These are phyloP conservation scores for Gonioctena quinquepunctata DNA, from an alignment of 1,140 invertebrate species.

Conservation along the genomic window DNA sequence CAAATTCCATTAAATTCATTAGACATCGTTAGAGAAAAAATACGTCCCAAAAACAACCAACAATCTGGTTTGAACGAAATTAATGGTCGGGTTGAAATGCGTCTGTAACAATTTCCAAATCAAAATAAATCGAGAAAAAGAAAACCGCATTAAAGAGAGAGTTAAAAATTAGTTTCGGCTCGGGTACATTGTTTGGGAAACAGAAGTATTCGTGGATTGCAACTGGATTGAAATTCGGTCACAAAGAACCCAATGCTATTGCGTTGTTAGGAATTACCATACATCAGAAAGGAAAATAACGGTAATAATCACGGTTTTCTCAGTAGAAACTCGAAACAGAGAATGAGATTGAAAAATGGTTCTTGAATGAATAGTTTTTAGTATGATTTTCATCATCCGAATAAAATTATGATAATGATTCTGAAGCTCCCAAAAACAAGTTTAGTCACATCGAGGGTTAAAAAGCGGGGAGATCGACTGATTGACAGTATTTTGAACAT, in stretches of 20 bases:
- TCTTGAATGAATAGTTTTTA: too few species aligned
- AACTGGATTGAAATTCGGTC: not conserved
- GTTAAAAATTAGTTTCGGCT: not conserved
- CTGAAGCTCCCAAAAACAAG: too few species aligned
- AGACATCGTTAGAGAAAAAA: not conserved
- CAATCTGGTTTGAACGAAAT: conserved; percentile 13
- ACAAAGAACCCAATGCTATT: not conserved
- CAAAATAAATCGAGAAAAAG: conserved; percentile 9
- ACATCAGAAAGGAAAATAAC: too few species aligned
- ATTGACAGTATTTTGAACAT: too few species aligned
- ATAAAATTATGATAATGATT: too few species aligned
- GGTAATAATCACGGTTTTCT: too few species aligned
- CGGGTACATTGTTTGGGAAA: conserved; percentile 3
- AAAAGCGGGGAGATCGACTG: too few species aligned
- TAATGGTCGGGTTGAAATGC: conserved; percentile 9
- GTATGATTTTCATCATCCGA: too few species aligned
- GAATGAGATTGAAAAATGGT: too few species aligned
- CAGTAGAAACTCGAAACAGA: too few species aligned
- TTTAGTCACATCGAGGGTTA: too few species aligned
- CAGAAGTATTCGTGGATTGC: not conserved
- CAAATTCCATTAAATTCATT: conserved; percentile 9
- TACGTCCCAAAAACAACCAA: not conserved
- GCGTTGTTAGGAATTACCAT: too few species aligned
- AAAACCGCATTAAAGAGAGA: conserved; percentile 8
- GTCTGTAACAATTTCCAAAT: conserved; percentile 18